Percentiles rank a stretch among this genome's conserved stretches.
These are phyloP conservation scores for Dilophus febrilis DNA, from an alignment of 2,888 invertebrate species.

Conservation along the genomic window DNA sequence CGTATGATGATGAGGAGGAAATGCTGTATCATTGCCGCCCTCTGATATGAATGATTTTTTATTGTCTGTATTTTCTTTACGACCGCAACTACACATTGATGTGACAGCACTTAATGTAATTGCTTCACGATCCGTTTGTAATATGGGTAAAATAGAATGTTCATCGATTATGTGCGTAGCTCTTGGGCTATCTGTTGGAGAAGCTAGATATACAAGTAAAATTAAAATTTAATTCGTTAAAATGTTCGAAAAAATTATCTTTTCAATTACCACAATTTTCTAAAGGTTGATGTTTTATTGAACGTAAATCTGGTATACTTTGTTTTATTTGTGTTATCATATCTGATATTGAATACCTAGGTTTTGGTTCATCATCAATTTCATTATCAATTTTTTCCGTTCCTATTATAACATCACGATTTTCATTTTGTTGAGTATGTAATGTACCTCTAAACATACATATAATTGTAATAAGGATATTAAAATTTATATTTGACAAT, in stretches of 20 bases:
- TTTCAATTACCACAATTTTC: constrained; percentile 55
- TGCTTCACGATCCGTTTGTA: constrained; percentile 11
- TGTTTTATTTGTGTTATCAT: constrained; percentile 77
- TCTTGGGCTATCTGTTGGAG: constrained; percentile 14
- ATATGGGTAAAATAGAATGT: not conserved
- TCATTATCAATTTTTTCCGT: not conserved
- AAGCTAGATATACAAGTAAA: constrained; percentile 9
- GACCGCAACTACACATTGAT: constrained; percentile 13
- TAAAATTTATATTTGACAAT: not conserved
- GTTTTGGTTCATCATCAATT: not conserved
- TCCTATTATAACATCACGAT: not conserved
- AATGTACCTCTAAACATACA: constrained; percentile 13
- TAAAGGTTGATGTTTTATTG: constrained; percentile 58
- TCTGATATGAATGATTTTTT: constrained; percentile 1
- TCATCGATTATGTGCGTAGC: not conserved
- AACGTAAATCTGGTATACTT: constrained; percentile 73
- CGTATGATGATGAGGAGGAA: not conserved
- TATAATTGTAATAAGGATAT: not conserved
- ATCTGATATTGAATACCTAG: constrained; percentile 39
- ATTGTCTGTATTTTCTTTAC: constrained; percentile 5
- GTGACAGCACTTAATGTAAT: constrained; percentile 18
- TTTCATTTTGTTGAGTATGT: constrained; percentile 11
- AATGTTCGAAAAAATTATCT: too few relatives aligned
- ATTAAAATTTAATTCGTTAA: not conserved
- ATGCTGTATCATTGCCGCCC: not conserved